phyloP scores from a whole-genome alignment of 2,797 vertebrate genomes.

The Neosalanx taihuensis region DNA sequence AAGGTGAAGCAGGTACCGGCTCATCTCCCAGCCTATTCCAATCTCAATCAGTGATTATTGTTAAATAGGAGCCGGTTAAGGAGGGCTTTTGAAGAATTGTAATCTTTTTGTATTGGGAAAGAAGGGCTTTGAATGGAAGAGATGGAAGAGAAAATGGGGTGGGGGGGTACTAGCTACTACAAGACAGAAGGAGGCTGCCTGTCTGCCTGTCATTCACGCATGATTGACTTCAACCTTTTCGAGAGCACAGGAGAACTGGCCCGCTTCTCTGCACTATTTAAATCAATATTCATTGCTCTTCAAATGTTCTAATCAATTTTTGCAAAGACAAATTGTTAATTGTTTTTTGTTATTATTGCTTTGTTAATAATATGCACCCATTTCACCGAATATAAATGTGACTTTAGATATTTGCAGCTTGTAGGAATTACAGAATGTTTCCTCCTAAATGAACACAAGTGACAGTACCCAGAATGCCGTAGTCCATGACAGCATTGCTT shows the following conservation, averaged over 20 bases:
- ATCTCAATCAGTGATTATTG: constrained; percentile 89
- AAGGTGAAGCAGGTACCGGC: constrained; percentile 76
- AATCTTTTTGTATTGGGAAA: constrained; percentile 68
- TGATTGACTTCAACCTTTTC: constrained; percentile 88
- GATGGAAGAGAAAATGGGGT: constrained; percentile 19
- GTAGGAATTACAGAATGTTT: constrained; percentile 12
- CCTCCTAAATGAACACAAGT: constrained; percentile 24
- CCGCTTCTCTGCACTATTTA: constrained; percentile 67
- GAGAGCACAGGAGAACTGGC: constrained; percentile 76
- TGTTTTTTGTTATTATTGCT: background rate
- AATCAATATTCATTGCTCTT: constrained; percentile 87
- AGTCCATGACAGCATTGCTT: constrained; percentile 30
- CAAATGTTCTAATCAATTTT: constrained; percentile 84
- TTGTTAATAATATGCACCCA: background rate
- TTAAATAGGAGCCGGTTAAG: constrained; percentile 87
- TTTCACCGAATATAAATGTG: too few species aligned
- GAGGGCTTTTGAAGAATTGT: constrained; percentile 82
- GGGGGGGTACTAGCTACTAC: constrained; percentile 15
- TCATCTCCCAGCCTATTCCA: constrained; percentile 76
- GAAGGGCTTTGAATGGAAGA: constrained; percentile 15
- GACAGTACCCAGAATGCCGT: constrained; percentile 33
- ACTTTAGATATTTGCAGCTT: background rate
- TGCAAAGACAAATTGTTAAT: constrained; percentile 36
- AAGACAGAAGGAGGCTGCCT: constrained; percentile 59
- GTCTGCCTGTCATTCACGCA: constrained; percentile 87